Evolutionary conservation across 2,113 vertebrate species (phyloP), one percentile per base, ranked within the genome.

Genomic region (Toxotes chatareus): DNA sequence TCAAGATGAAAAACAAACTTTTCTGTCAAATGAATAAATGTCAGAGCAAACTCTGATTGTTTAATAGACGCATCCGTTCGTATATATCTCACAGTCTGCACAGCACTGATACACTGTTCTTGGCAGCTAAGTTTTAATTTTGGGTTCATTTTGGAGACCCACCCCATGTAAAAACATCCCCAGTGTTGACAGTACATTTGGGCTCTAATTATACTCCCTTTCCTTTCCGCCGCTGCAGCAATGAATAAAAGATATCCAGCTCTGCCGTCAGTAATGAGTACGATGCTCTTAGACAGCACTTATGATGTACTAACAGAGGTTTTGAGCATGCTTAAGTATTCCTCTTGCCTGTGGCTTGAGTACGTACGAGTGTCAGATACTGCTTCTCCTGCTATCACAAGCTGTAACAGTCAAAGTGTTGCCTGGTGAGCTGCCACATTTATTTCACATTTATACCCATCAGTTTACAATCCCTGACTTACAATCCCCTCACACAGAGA

Each of bases 271-370:
- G 77, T 79, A 76, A 86, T 73, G 73, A 87, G 75, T 34, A 80
- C 3, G 11, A 78, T 71, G 83, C 85, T 80, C 80, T 86, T 79
- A 79, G 80, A 91, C 88, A 81, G 87, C 87, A 85, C 86, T 90
- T 87, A 76, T 32, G 65, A 80, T 78, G 82, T 83, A 83, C 80
- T 83, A 88, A 89, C 87, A 85, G 74, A 76, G 68, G 57, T 84
- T 83, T 76, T 70, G 55, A 86, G 67, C 79, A 59, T 69, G 72
- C 84, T 76, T 38, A 78, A 86, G 71, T 47, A 57, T 89, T 85
- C 71, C 65, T 80, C 62, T 67, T 63, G 73, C 81, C 85, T 73
- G 68, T 81, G 67, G 80, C 74, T 87, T 7, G 21, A 66, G 64
- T 74, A 77, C 6, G 5, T 60, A 40, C 47, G 53, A 81, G 74